Percentiles rank a stretch among this genome's conserved stretches.
Evolutionary conservation across 2,797 vertebrate species (phyloP).

Genomic region (Lycodopsis pacificus): DNA sequence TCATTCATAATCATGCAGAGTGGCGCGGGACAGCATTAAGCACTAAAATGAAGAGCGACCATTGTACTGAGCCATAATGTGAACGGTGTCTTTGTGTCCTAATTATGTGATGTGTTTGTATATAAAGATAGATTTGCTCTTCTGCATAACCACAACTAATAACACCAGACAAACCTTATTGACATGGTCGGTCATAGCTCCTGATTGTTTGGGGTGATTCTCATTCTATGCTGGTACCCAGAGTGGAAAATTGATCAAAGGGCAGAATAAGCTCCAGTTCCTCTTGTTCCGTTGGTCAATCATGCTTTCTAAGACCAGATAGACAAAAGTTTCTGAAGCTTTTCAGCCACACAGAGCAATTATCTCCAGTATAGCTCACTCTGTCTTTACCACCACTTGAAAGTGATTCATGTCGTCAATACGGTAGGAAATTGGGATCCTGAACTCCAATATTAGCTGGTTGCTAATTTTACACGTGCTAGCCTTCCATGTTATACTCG

Average conservation of each 20-base stretch:
- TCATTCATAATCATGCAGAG: slow-evolving; percentile 33
- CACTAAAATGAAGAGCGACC: slow-evolving; percentile 32
- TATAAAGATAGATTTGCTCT: not conserved
- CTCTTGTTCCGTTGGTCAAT: slow-evolving; percentile 15
- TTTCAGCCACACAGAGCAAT: slow-evolving; percentile 20
- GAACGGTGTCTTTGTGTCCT: slow-evolving; percentile 12
- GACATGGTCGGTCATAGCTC: not conserved
- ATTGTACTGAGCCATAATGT: slow-evolving; percentile 7
- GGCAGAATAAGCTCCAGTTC: slow-evolving; percentile 1
- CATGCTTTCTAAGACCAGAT: not conserved
- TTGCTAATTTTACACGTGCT: slow-evolving; percentile 53
- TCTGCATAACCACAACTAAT: not conserved
- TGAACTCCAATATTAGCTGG: slow-evolving; percentile 28
- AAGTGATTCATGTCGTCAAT: slow-evolving; percentile 33
- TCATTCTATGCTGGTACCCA: not conserved
- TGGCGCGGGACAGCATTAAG: slow-evolving; percentile 33
- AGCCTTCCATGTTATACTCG: slow-evolving; percentile 47
- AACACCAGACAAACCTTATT: not conserved
- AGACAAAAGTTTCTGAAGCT: slow-evolving; percentile 19
- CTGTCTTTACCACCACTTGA: slow-evolving; percentile 26
- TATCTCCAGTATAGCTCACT: slow-evolving; percentile 24
- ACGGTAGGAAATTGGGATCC: slow-evolving; percentile 25
- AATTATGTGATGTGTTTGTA: not conserved
- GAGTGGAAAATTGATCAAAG: not conserved
- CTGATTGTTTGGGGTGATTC: not conserved